phyloP scores from a whole-genome alignment of 2,797 vertebrate genomes.

The Catostomus latipinnis region DNA sequence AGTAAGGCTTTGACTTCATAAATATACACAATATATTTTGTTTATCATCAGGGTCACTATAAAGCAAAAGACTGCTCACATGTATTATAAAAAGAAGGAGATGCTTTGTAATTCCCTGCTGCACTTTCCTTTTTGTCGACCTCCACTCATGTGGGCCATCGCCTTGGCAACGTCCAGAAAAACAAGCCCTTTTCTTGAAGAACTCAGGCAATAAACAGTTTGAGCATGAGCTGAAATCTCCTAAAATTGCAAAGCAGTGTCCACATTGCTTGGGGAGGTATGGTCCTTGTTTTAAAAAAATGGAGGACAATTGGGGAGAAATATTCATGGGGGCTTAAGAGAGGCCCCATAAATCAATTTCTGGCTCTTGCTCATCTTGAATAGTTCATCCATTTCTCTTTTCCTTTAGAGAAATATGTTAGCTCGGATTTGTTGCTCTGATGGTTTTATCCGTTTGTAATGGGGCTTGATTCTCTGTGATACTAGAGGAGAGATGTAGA shows the following conservation, averaged over 20 bases:
- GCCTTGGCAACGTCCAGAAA: constrained; percentile 78
- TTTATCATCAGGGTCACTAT: not conserved
- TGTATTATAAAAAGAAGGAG: constrained; percentile 44
- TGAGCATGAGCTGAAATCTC: constrained; percentile 73
- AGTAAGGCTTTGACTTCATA: no score
- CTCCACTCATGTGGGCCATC: constrained; percentile 72
- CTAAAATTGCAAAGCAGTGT: constrained; percentile 67
- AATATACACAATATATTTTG: no score
- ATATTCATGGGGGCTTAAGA: constrained; percentile 69
- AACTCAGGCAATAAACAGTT: constrained; percentile 77
- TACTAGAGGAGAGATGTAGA: constrained; percentile 40
- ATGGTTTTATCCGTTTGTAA: constrained; percentile 52
- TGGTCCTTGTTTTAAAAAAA: constrained; percentile 64
- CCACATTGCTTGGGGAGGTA: constrained; percentile 61
- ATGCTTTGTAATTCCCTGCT: constrained; percentile 49
- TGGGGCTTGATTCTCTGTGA: constrained; percentile 42
- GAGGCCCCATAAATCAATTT: constrained; percentile 49
- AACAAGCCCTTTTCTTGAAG: constrained; percentile 73
- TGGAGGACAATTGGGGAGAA: constrained; percentile 41
- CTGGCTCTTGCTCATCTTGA: constrained; percentile 42
- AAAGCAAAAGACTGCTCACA: constrained; percentile 3
- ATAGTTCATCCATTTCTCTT: constrained; percentile 35
- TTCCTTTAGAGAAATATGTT: constrained; percentile 31
- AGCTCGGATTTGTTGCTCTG: constrained; percentile 32
- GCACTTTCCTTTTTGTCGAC: constrained; percentile 62